Evolutionary conservation across 2,797 vertebrate species (phyloP).

Genomic region (Sorex maritimensis): DNA sequence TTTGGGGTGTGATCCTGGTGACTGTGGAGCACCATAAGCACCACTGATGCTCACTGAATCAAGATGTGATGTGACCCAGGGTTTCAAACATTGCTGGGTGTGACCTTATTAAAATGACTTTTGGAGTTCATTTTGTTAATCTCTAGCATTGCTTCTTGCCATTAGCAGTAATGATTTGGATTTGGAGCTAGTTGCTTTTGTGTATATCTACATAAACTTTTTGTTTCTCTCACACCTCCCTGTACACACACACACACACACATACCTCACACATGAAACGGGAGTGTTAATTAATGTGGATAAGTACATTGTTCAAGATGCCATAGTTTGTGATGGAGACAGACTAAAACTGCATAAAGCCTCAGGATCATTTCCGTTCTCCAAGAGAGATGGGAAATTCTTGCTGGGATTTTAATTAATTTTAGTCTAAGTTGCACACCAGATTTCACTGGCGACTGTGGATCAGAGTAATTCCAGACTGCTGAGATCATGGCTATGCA

Average conservation of each 20-base stretch:
- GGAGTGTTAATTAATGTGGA: slow-evolving; percentile 44
- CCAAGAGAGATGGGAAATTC: neutral
- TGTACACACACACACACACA: neutral
- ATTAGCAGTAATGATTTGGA: neutral
- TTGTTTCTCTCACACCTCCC: neutral
- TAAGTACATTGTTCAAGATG: neutral
- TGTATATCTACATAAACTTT: neutral
- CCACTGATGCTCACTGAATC: too few relatives aligned
- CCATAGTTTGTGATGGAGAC: slow-evolving; percentile 11
- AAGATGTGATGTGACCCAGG: too few relatives aligned
- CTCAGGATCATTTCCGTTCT: slow-evolving; percentile 7
- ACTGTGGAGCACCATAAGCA: too few relatives aligned
- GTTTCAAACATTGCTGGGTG: too few relatives aligned
- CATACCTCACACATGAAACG: neutral
- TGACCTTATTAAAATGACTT: slow-evolving; percentile 3
- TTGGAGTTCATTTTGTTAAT: slow-evolving; percentile 45
- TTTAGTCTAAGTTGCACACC: neutral
- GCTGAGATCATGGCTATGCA: neutral
- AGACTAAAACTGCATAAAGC: neutral
- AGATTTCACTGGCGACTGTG: neutral
- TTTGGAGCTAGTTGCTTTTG: neutral
- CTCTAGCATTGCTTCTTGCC: neutral
- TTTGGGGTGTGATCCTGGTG: too few relatives aligned
- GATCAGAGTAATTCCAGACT: neutral
- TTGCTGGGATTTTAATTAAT: neutral